Evolutionary conservation across 2,113 vertebrate species (phyloP).

Genomic region (Etheostoma spectabile): DNA sequence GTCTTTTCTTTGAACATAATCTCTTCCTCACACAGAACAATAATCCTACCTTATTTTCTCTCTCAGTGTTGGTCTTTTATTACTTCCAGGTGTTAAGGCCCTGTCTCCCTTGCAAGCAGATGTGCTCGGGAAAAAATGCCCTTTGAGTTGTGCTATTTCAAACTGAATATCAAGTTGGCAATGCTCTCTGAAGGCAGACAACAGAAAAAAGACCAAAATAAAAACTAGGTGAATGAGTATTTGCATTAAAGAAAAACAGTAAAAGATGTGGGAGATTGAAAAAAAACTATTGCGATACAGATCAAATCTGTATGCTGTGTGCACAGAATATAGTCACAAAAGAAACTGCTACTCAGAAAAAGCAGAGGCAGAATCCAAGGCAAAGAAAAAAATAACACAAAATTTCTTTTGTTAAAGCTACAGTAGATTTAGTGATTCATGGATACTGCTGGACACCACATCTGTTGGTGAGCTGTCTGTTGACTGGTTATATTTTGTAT

Average conservation of each 20-base stretch:
- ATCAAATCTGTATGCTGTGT: conserved; percentile 46
- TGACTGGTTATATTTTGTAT: conserved; percentile 43
- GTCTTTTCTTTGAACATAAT: conserved; percentile 82
- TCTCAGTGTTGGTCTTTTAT: conserved; percentile 80
- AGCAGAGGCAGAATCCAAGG: conserved; percentile 1
- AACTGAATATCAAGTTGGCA: conserved; percentile 71
- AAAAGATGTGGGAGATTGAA: conserved; percentile 52
- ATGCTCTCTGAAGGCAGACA: conserved; percentile 46
- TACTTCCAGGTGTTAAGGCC: conserved; percentile 85
- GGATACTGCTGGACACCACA: conserved; percentile 47
- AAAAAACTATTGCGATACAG: conserved; percentile 57
- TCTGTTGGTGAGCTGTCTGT: conserved; percentile 59
- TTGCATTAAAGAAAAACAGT: conserved; percentile 57
- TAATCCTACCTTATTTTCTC: conserved; percentile 84
- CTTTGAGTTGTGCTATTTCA: conserved; percentile 77
- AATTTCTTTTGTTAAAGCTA: conserved; percentile 41
- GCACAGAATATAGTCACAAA: conserved; percentile 42
- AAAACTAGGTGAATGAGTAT: conserved; percentile 64
- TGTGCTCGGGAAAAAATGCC: conserved; percentile 61
- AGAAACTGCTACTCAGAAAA: conserved; percentile 2
- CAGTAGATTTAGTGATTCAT: conserved; percentile 41
- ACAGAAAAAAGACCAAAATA: conserved; percentile 50
- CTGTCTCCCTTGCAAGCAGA: conserved; percentile 76
- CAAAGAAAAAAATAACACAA: conserved; percentile 25
- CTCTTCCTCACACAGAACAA: conserved; percentile 84